Evolutionary conservation across 2,113 vertebrate species (phyloP).

Genomic region (Phrynosoma blainvillii): DNA sequence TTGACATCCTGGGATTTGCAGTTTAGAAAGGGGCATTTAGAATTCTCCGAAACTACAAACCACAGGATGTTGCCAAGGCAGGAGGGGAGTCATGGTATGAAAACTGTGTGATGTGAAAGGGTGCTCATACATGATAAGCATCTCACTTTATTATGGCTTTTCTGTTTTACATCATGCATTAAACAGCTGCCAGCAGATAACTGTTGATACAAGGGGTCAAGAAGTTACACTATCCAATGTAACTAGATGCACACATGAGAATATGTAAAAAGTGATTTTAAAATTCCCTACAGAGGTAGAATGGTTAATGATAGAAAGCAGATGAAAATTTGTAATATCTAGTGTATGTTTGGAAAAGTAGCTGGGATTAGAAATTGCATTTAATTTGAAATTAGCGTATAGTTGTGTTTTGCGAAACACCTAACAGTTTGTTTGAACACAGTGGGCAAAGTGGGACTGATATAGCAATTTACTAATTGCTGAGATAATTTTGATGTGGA

Average conservation of each 20-base stretch:
- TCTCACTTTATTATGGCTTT: background rate
- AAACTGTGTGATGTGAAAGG: too few relatives aligned
- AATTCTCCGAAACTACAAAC: too few relatives aligned
- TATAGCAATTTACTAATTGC: background rate
- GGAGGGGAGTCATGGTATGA: too few relatives aligned
- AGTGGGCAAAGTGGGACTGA: background rate
- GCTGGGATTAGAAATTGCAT: background rate
- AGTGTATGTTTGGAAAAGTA: background rate
- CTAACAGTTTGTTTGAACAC: background rate
- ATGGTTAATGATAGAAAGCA: background rate
- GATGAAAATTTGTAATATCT: too few relatives aligned
- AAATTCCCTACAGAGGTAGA: background rate
- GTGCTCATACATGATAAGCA: too few relatives aligned
- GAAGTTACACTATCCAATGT: background rate
- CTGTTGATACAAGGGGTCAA: too few relatives aligned
- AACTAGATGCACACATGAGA: background rate
- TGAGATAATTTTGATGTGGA: background rate
- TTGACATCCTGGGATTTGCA: too few relatives aligned
- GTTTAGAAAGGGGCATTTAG: too few relatives aligned
- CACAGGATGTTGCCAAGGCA: too few relatives aligned
- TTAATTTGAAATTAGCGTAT: background rate
- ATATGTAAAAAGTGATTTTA: background rate
- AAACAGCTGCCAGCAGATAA: background rate
- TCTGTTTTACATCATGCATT: background rate
- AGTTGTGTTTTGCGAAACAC: background rate